These are phyloP conservation scores for Cheilosia vernalis DNA, from an alignment of 2,888 invertebrate genomes.

Conservation along the genomic window DNA sequence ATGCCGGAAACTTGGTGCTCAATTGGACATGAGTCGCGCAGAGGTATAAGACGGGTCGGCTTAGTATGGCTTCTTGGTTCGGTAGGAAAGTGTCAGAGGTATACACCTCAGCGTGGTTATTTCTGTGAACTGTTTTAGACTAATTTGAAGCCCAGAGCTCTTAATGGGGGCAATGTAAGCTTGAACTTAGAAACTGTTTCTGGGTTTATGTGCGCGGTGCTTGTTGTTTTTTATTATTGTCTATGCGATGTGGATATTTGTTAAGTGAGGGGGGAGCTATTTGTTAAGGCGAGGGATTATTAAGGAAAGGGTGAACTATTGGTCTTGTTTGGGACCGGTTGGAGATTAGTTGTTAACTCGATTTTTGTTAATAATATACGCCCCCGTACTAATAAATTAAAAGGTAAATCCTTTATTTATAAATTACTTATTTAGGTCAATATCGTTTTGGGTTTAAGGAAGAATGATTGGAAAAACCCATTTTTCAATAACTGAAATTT, in stretches of 20 bases:
- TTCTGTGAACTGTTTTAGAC: constrained; percentile 21
- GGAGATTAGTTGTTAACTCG: no score
- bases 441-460: no score
- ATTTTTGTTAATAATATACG: no score
- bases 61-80: constrained; percentile 27
- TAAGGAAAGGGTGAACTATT: no score
- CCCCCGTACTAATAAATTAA: no score
- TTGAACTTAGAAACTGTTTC: constrained; percentile 30
- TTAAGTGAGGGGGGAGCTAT: neutral
- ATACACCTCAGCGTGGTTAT: neutral
- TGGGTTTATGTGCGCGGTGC: neutral
- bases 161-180: constrained; percentile 29
- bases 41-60: constrained; percentile 4
- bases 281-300: no score
- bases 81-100: constrained; percentile 12
- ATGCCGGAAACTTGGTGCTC: constrained; percentile 41
- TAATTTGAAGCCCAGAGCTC: constrained; percentile 2
- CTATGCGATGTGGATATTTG: neutral
- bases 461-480: no score
- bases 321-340: no score
- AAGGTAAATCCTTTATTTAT: no score
- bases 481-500: no score
- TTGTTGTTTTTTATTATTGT: neutral
- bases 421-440: no score
- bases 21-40: constrained; percentile 36